phyloP scores from a whole-genome alignment of 92 coral and sea anemone genomes.

The Epizoanthus stellaris region DNA sequence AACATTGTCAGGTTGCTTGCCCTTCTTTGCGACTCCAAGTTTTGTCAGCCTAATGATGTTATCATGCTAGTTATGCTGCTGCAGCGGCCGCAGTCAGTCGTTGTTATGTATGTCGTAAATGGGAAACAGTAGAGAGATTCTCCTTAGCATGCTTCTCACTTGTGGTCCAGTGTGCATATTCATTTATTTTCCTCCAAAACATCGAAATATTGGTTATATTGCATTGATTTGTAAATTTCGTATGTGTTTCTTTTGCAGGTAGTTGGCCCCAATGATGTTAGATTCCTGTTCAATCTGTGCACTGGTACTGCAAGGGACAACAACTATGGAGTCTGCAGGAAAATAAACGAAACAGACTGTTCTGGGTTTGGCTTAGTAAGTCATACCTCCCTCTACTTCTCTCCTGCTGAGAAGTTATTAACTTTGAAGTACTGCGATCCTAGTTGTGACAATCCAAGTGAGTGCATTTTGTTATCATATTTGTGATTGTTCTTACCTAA shows the following conservation, averaged over 20 bases:
- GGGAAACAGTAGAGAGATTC: too few relatives aligned
- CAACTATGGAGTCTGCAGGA: background rate
- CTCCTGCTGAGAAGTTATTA: slow-evolving; percentile 71
- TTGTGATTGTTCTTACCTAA: background rate
- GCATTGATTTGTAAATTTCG: too few relatives aligned
- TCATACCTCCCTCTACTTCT: slow-evolving; percentile 52
- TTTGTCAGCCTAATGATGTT: too few relatives aligned
- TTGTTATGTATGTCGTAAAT: too few relatives aligned
- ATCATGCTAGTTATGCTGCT: too few relatives aligned
- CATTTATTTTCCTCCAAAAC: too few relatives aligned
- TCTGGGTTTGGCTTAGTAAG: slow-evolving; percentile 35
- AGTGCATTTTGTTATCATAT: background rate
- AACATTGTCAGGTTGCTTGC: too few relatives aligned
- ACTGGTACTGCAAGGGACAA: background rate
- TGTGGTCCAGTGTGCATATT: too few relatives aligned
- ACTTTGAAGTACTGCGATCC: slow-evolving; percentile 71
- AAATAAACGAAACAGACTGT: slow-evolving; percentile 18
- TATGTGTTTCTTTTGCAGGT: background rate
- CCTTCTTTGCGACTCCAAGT: too few relatives aligned
- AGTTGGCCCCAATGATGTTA: background rate
- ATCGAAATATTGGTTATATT: too few relatives aligned
- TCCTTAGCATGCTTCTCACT: too few relatives aligned
- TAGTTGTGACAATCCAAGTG: slow-evolving; percentile 42
- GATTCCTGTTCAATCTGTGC: slow-evolving; percentile 28
- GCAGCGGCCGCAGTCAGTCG: too few relatives aligned